phyloP scores from a whole-genome alignment of 1,140 invertebrate genomes.

The Globodera ellingtonae region DNA sequence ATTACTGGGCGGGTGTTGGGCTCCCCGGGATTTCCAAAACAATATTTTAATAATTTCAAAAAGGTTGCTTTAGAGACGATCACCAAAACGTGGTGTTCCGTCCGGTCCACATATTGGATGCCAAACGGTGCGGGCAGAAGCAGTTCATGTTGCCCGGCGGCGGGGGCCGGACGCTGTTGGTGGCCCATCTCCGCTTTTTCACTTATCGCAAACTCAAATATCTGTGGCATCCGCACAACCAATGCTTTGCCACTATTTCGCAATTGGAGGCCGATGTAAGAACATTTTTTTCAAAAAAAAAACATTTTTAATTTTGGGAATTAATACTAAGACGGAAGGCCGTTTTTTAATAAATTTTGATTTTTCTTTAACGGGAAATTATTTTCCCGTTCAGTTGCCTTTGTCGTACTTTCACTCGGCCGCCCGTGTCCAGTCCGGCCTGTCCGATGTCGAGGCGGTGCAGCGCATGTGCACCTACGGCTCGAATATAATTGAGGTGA shows the following conservation, averaged over 20 bases:
- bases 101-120: conserved; percentile 36
- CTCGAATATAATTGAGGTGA: conserved; percentile 60
- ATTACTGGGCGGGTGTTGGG: too few relatives aligned
- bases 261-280: conserved; percentile 51
- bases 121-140: conserved; percentile 28
- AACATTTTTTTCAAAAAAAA: conserved; percentile 23
- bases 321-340: background rate
- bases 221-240: conserved; percentile 51
- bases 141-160: conserved; percentile 32
- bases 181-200: conserved; percentile 45
- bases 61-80: conserved; percentile 53
- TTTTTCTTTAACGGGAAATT: too few relatives aligned
- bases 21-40: background rate
- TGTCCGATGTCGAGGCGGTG: conserved; percentile 4
- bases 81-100: conserved; percentile 54
- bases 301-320: conserved; percentile 7
- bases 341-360: too few relatives aligned
- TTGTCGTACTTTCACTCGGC: conserved; percentile 43
- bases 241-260: conserved; percentile 44
- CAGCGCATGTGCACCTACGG: conserved; percentile 51
- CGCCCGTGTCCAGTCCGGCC: conserved; percentile 17
- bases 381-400: conserved; percentile 1
- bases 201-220: conserved; percentile 53
- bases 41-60: background rate
- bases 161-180: conserved; percentile 31